Evolutionary conservation across 2,113 vertebrate genomes (phyloP).

Genomic region (Pica pica): DNA sequence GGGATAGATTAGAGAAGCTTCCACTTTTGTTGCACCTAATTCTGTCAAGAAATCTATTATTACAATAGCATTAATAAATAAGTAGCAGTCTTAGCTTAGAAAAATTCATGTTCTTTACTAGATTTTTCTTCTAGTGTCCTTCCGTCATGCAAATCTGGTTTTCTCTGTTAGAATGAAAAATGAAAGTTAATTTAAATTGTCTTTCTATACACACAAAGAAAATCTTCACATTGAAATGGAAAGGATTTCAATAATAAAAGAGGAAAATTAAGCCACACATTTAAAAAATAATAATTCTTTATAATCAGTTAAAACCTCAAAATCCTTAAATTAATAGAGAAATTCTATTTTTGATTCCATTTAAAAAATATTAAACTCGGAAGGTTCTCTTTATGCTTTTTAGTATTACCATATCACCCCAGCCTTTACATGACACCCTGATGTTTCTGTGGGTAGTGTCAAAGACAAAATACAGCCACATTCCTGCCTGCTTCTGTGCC

Average conservation of each 20-base stretch:
- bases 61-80: neutral
- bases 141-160: neutral
- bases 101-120: neutral
- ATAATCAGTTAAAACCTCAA: neutral
- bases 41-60: neutral
- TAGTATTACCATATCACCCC: neutral
- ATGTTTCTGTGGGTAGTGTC: neutral
- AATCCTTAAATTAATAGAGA: neutral
- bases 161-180: neutral
- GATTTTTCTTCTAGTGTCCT: neutral
- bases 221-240: neutral
- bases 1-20: neutral
- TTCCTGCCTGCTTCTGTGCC: neutral
- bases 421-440: neutral
- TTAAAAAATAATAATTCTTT: neutral
- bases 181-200: neutral
- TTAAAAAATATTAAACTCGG: neutral
- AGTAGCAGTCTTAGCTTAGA: neutral
- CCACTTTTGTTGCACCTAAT: neutral
- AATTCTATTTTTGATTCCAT: neutral
- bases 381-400: neutral
- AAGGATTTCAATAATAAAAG: neutral
- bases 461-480: neutral
- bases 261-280: neutral
- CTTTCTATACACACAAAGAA: neutral